These are phyloP conservation scores for Semicossyphus pulcher DNA, from an alignment of 2,113 vertebrate genomes.

Conservation along the genomic window DNA sequence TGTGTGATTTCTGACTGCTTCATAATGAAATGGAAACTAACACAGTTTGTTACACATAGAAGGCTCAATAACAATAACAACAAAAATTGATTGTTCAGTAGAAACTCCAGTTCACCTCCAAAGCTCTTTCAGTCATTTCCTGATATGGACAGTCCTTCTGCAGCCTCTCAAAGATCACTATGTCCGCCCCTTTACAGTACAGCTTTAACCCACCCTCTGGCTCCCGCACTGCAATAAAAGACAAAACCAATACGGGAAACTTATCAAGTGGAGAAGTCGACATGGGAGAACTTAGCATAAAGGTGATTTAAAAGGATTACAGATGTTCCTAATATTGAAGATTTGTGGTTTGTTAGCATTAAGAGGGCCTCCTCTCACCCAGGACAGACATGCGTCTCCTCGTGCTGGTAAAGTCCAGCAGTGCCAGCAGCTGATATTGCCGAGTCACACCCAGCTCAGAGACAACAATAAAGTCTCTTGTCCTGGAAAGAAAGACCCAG, in stretches of 20 bases:
- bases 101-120: constrained; percentile 84
- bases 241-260: neutral
- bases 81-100: constrained; percentile 9
- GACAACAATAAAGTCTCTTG: constrained; percentile 87
- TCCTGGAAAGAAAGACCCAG: constrained; percentile 90
- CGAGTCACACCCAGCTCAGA: constrained; percentile 87
- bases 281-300: neutral
- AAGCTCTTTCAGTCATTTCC: constrained; percentile 78
- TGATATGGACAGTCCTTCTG: constrained; percentile 63
- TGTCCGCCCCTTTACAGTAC: constrained; percentile 95
- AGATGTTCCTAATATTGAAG: neutral
- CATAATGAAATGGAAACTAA: too few relatives aligned
- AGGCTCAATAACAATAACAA: neutral
- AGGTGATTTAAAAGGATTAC: neutral
- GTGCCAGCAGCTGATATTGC: constrained; percentile 88
- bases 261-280: constrained; percentile 11
- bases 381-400: constrained; percentile 95
- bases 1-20: too few relatives aligned
- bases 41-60: too few relatives aligned
- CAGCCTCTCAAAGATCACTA: constrained; percentile 88
- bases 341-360: neutral
- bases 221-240: constrained; percentile 84
- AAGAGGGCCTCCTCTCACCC: constrained; percentile 79
- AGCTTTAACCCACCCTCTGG: constrained; percentile 90
- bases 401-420: constrained; percentile 93